Percentiles rank a stretch among this genome's conserved stretches.
phyloP scores from a whole-genome alignment of 2,888 invertebrate genomes.

The Galeruca laticollis region DNA sequence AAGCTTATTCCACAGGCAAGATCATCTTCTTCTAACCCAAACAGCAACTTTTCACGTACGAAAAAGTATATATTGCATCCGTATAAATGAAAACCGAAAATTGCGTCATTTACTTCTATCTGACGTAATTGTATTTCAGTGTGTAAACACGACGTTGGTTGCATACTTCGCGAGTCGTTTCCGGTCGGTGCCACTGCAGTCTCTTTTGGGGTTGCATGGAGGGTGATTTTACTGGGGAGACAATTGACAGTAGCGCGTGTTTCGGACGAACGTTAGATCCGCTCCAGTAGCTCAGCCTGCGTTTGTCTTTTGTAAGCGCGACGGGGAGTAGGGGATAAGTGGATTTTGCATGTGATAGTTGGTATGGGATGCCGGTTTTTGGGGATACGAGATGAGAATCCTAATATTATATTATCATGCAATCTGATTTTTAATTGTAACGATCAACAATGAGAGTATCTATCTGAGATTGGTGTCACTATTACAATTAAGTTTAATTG shows the following conservation, averaged over 20 bases:
- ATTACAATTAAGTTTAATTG: no score
- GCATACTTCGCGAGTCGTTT: conserved; percentile 39
- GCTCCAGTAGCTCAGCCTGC: conserved; percentile 44
- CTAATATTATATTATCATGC: conserved; percentile 10
- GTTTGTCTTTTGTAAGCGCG: conserved; percentile 39
- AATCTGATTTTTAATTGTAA: not conserved
- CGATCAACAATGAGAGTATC: no score
- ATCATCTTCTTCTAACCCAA: no score
- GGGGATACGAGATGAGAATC: not conserved
- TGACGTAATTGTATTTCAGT: conserved; percentile 17
- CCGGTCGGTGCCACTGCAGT: conserved; percentile 49
- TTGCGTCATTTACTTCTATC: not conserved
- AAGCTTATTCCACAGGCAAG: no score
- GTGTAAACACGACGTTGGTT: conserved; percentile 25
- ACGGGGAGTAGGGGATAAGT: conserved; percentile 39
- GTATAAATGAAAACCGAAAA: not conserved
- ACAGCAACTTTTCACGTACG: no score
- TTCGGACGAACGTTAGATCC: conserved; percentile 49
- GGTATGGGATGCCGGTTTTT: conserved; percentile 30
- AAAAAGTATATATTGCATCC: no score
- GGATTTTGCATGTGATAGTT: conserved; percentile 39
- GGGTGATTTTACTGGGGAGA: conserved; percentile 55
- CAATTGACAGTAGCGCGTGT: conserved; percentile 48
- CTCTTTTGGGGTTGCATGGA: conserved; percentile 60
- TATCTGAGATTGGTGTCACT: no score